These are phyloP conservation scores for Sitta carolinensis DNA, from an alignment of 2,797 vertebrate genomes.

Conservation along the genomic window DNA sequence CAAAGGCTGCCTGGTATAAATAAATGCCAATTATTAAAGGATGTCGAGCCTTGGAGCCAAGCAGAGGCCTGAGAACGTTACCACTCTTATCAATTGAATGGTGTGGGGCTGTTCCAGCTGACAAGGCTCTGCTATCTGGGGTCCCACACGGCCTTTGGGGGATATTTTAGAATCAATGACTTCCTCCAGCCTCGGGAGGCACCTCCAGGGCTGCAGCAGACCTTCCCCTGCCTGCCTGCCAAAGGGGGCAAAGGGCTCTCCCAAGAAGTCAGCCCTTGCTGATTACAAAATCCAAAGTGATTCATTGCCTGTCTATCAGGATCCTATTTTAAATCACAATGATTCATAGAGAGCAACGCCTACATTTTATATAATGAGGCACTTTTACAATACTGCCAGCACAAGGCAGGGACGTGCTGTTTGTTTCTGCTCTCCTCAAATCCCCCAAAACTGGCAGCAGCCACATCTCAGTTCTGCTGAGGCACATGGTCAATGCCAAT, in stretches of 20 bases:
- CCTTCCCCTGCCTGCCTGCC: constrained; percentile 63
- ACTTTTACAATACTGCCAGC: constrained; percentile 3
- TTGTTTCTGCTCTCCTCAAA: constrained; percentile 1
- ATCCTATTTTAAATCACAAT: constrained; percentile 56
- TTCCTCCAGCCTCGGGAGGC: constrained; percentile 51
- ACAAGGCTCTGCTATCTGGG: constrained; percentile 35
- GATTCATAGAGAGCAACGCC: constrained; percentile 65
- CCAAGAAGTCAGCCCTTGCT: constrained; percentile 73
- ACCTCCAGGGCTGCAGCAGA: constrained; percentile 35
- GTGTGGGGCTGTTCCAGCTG: background rate
- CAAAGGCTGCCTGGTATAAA: background rate
- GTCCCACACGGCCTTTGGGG: background rate
- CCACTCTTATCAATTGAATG: background rate
- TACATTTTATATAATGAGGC: constrained; percentile 78
- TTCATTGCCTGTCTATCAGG: constrained; percentile 67
- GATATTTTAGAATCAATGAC: constrained; percentile 46
- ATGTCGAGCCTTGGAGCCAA: background rate
- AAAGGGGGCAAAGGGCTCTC: constrained; percentile 80
- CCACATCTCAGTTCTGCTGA: background rate
- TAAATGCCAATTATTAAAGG: background rate
- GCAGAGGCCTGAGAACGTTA: background rate
- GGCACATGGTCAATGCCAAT: background rate
- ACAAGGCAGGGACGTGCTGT: background rate
- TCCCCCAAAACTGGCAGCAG: background rate
- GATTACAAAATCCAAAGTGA: constrained; percentile 74